Base-by-base conservation (phyloP, 2,797 vertebrate species). In the Tachyglossus aculeatus region DNA sequence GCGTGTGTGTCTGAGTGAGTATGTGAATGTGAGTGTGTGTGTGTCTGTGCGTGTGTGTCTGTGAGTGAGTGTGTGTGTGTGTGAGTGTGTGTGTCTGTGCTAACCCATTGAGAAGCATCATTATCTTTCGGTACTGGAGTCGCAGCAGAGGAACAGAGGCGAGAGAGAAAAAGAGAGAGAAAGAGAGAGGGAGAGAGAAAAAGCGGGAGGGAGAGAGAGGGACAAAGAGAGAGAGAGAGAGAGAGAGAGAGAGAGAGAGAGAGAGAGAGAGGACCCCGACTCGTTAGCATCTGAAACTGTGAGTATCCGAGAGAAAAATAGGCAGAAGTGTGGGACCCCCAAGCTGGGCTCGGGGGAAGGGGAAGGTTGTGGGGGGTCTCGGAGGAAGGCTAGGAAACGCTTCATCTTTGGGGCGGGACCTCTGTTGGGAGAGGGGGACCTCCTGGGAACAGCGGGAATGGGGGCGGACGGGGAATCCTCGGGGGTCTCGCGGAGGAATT, bases 101-200 rank as follows among this genome's bases (percentile, higher is more conserved):
- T 31, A 85, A 77, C 45, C 73, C 51, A 45, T 71, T 64, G 74
- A 48, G 74, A 79, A 78, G 73, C 87, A 82, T 29, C 52, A 82
- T 74, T 59, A 82, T 86, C 88, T 88, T 71, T 71, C 81, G 82
- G 67, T 71, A 66, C 55, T 86, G 70, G 82, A 69, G 71, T 80
- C 65, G 41, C 80, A 53, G 79, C 4, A 32, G 61, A 78, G 16
- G 67, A 0, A 47, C 80, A 76, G 83, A 78, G 63, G 69, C 73
- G 51, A 62, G 82, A 80, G 74, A 59, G 73, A 2, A 16, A 66
- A 78, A 78, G 38, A 70, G 52, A 36, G 47, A 44, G 74, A 69
- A 58, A 54, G 64, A 70, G 78, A 77, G 67, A 34, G 63, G 50
- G 79, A 72, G 73, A 66, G 82, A 53, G 66, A 68, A 59, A 63